Percentiles rank a stretch among this genome's conserved stretches.
These are phyloP conservation scores for Cyclophora punctaria DNA, from an alignment of 2,888 invertebrate genomes.

Conservation along the genomic window DNA sequence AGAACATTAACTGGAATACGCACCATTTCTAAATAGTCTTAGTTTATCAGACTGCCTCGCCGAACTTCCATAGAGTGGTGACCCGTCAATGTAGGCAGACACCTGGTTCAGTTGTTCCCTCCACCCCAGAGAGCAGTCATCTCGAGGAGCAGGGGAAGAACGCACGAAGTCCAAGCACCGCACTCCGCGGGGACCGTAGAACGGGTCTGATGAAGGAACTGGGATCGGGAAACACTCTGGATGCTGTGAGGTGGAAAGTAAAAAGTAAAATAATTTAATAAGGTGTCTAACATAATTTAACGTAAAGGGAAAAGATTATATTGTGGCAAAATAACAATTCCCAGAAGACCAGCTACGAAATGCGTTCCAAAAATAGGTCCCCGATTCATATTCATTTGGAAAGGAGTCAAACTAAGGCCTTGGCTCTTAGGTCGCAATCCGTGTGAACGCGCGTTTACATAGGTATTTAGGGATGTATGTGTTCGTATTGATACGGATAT, in stretches of 20 bases:
- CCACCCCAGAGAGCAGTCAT: slow-evolving; percentile 87
- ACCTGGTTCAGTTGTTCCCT: slow-evolving; percentile 90
- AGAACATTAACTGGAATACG: no score
- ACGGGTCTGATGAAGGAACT: slow-evolving; percentile 82
- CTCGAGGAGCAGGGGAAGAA: slow-evolving; percentile 85
- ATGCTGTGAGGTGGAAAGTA: slow-evolving; percentile 74
- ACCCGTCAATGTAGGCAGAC: slow-evolving; percentile 87
- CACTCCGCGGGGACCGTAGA: slow-evolving; percentile 81
- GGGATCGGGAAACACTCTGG: slow-evolving; percentile 90
- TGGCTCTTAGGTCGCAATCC: no score
- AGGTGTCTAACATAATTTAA: no score
- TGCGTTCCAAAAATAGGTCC: no score
- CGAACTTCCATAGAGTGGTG: slow-evolving; percentile 87
- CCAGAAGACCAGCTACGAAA: no score
- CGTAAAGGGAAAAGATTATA: no score
- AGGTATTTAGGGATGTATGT: no score
- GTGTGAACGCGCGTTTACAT: no score
- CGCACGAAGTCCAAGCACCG: slow-evolving; percentile 88
- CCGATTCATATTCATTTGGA: no score
- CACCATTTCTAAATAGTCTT: slow-evolving; percentile 84
- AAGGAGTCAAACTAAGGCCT: no score
- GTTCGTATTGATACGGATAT: no score
- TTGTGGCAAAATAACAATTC: no score
- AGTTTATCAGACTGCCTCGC: slow-evolving; percentile 82
- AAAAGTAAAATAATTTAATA: neutral